A percentile compares a stretch with the other conserved stretches of the same genome.
These are phyloP conservation scores for Pelmatolapia mariae DNA, from an alignment of 2,113 vertebrate species.

Conservation along the genomic window DNA sequence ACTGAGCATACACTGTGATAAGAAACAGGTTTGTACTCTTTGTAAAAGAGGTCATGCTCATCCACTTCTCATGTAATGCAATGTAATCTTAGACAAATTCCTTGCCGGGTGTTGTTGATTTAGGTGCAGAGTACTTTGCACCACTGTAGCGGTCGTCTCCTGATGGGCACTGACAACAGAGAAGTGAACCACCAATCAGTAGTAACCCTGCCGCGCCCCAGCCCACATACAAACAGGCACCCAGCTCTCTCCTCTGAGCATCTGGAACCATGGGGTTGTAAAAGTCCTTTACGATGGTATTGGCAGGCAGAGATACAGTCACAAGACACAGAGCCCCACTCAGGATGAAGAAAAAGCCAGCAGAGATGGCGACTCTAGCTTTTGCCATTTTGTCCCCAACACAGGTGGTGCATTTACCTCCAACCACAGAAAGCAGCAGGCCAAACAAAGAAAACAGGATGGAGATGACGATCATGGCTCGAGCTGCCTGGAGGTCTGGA, in stretches of 20 bases:
- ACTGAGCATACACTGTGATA: background rate
- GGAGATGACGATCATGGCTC: conserved; percentile 81
- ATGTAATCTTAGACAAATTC: conserved; percentile 69
- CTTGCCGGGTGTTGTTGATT: conserved; percentile 78
- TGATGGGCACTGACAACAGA: conserved; percentile 83
- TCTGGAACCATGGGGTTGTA: conserved; percentile 80
- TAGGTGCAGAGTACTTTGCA: conserved; percentile 78
- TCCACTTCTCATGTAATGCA: background rate
- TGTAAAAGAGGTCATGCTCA: background rate
- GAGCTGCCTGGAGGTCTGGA: conserved; percentile 83
- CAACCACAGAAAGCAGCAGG: conserved; percentile 82
- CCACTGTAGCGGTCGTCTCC: conserved; percentile 73
- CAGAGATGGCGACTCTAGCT: conserved; percentile 81
- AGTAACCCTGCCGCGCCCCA: conserved; percentile 79
- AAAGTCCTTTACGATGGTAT: conserved; percentile 85
- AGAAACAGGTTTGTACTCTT: background rate
- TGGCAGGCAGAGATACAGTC: conserved; percentile 85
- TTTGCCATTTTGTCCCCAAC: conserved; percentile 81
- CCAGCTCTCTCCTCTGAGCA: conserved; percentile 82
- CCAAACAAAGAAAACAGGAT: conserved; percentile 80
- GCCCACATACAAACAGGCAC: conserved; percentile 68
- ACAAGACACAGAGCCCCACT: conserved; percentile 80
- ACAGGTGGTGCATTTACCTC: conserved; percentile 89
- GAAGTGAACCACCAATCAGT: conserved; percentile 79
- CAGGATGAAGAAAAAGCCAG: conserved; percentile 81